Base-by-base conservation (phyloP, 2,113 vertebrate species). In the Phrynosoma platyrhinos region DNA sequence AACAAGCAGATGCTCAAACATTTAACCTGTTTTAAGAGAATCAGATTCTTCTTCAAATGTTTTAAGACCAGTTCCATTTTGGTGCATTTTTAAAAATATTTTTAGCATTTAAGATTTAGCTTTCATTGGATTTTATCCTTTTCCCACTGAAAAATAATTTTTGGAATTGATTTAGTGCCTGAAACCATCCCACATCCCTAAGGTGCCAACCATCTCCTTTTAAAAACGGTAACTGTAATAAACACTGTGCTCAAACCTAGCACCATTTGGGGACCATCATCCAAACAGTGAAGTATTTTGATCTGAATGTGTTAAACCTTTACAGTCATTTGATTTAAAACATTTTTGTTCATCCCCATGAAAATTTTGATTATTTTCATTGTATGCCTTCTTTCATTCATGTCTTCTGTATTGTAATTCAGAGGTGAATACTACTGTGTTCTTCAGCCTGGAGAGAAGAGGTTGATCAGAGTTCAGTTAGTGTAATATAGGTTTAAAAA, bases 61-160 rank as follows among this genome's bases (percentile, higher is more conserved):
- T 84, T 68, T 87, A 91, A 92, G 91, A 93, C 88, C 62, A 90
- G 92, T 94, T 90, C 86, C 55, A 2, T 90, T 90, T 93, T 91
- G 90, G 85, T 91, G 78, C 14, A 0, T 25, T 42, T 55, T 83
- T 78, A 52, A 68, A 25, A 62, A 64, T 42, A 47, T 64, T 64
- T 88, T 88, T 76, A 64, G 13, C 36, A 40, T 85, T 66, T 75
- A 32, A 64, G 12, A 79, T 18, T 53, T 74, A 71, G 52, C 23
- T 27, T 89, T 90, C 32, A 42, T 18, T 86, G 55, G 85, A 8
- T 81, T 90, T 90, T 89, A 40, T 40, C 9, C 84, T 89, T 53
- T 14, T 27, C 77, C 12, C 32, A 84, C 82, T 91, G 75, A 85
- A 76, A 89, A 90, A 78, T 85, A 53, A 76, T 69, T 75, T 87